These are phyloP conservation scores for Lamellibrachia columna DNA, from an alignment of 2,888 invertebrate species.

Conservation along the genomic window DNA sequence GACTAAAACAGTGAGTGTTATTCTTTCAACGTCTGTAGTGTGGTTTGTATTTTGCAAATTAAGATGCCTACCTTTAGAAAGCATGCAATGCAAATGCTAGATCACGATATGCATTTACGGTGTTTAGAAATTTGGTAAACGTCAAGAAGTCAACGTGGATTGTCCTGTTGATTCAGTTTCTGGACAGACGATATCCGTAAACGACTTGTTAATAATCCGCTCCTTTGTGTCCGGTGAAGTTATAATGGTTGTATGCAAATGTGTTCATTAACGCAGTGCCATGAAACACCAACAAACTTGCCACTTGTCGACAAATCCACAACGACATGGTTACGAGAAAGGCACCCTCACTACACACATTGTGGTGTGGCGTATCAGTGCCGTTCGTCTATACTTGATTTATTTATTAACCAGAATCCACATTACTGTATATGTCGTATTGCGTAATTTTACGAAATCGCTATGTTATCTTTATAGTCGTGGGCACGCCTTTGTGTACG, in stretches of 20 bases:
- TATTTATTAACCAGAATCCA: background rate
- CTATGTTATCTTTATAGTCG: background rate
- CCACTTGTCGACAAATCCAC: background rate
- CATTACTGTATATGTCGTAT: background rate
- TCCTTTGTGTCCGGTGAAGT: background rate
- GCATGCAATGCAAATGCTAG: no score
- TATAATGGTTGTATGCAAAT: background rate
- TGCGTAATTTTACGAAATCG: background rate
- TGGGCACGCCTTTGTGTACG: background rate
- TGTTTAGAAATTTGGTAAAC: background rate
- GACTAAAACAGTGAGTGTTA: no score
- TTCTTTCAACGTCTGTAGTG: background rate
- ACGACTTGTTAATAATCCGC: background rate
- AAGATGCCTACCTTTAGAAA: background rate
- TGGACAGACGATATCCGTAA: background rate
- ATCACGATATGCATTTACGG: background rate
- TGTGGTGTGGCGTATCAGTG: background rate
- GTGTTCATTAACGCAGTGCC: background rate
- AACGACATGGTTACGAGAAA: background rate
- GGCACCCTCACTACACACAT: background rate
- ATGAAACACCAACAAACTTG: background rate
- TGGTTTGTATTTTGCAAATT: background rate
- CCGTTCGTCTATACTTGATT: background rate
- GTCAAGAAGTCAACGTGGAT: background rate
- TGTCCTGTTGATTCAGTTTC: background rate